Conservation (phyloP, 1,140 invertebrate genomes). For the Heliconius hewitsoni region DNA sequence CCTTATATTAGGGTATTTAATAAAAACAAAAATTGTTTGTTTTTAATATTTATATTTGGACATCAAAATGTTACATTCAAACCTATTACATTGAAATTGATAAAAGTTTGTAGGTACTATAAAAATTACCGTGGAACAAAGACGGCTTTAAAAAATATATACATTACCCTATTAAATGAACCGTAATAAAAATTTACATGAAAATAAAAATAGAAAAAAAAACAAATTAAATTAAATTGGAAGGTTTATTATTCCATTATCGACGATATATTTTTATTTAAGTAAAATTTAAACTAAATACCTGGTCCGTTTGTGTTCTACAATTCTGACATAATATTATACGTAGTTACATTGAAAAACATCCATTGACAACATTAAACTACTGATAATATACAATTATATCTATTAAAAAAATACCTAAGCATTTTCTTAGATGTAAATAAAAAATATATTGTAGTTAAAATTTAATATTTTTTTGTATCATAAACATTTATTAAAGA, state of each 20-base stretch:
- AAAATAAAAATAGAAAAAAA: no score
- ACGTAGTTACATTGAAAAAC: neutral
- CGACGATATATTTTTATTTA: no score
- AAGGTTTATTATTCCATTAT: no score
- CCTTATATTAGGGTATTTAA: neutral
- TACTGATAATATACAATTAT: neutral
- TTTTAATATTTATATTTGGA: neutral
- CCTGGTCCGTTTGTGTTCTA: no score
- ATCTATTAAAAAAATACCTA: neutral
- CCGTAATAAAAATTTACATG: no score
- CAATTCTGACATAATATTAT: no score
- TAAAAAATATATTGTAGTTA: neutral
- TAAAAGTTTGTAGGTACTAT: neutral
- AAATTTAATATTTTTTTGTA: no score
- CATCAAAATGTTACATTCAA: neutral
- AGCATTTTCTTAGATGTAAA: neutral
- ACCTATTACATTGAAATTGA: neutral
- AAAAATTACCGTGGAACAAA: neutral
- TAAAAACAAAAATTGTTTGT: neutral
- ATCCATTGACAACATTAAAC: neutral
- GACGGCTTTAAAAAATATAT: neutral
- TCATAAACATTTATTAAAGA: no score
- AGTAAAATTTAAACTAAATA: no score
- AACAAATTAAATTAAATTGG: no score
- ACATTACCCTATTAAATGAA: neutral